A percentile compares a stretch with the other conserved stretches of the same genome.
These are phyloP conservation scores for Amphimedon queenslandica DNA, from an alignment of 37 sponge, comb jelly and placozoan species.

Conservation along the genomic window DNA sequence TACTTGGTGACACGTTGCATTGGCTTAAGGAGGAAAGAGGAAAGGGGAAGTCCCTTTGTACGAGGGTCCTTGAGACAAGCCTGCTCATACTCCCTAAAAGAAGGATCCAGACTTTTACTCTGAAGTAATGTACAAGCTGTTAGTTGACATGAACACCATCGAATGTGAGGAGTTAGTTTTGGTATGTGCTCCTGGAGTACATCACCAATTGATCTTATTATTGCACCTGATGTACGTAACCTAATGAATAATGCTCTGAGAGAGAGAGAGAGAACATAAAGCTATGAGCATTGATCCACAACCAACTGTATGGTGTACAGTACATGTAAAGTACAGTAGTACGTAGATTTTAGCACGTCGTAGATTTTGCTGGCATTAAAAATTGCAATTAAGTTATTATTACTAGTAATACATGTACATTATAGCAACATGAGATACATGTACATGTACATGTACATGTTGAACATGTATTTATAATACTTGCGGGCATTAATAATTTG, in stretches of 20 bases:
- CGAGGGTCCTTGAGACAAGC: conserved; percentile 62
- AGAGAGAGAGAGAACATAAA: not conserved
- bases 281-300: too few species aligned
- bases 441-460: too few species aligned
- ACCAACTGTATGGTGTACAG: too few species aligned
- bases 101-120: conserved; percentile 59
- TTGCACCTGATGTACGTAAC: conserved; percentile 44
- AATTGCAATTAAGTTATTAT: too few species aligned
- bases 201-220: conserved; percentile 59
- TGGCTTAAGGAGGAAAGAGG: conserved; percentile 95
- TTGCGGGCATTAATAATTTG: too few species aligned
- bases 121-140: conserved; percentile 85
- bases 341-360: too few species aligned
- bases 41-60: conserved; percentile 82
- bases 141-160: conserved; percentile 91
- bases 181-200: conserved; percentile 64
- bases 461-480: too few species aligned
- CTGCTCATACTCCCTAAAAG: conserved; percentile 76
- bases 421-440: too few species aligned
- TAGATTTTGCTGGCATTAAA: too few species aligned
- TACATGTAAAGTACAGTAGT: too few species aligned
- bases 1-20: conserved; percentile 99
- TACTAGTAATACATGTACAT: too few species aligned
- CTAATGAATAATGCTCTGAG: conserved; percentile 49
- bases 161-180: conserved; percentile 57